Evolutionary conservation across 2,113 vertebrate genomes (phyloP).

Genomic region (Aegithalos caudatus): DNA sequence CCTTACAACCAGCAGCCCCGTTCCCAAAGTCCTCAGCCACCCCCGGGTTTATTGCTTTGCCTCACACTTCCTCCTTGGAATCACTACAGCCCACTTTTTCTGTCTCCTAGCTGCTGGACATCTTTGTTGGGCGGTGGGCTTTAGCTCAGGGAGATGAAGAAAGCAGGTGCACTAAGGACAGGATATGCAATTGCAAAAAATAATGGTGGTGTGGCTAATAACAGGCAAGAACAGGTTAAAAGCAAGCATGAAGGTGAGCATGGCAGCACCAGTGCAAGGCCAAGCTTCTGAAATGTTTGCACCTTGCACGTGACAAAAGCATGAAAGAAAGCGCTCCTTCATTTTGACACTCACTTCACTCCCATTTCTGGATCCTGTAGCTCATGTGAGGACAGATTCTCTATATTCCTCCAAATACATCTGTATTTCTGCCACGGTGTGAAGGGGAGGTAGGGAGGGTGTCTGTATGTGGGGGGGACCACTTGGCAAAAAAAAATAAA

Average conservation of each 20-base stretch:
- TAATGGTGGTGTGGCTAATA: not conserved
- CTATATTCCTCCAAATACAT: not conserved
- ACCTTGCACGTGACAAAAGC: not conserved
- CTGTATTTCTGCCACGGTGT: not conserved
- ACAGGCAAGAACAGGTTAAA: not conserved
- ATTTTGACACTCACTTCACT: not conserved
- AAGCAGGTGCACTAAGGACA: constrained; percentile 26
- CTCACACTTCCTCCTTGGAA: not conserved
- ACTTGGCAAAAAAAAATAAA: not conserved
- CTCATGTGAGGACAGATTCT: not conserved
- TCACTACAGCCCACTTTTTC: not conserved
- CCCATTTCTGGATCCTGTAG: not conserved
- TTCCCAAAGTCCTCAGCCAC: not conserved
- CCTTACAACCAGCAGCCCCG: not conserved
- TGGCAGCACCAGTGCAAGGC: not conserved
- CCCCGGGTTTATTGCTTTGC: not conserved
- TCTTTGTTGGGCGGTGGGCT: not conserved
- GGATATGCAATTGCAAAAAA: not conserved
- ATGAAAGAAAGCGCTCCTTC: not conserved
- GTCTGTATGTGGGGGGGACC: fast-evolving
- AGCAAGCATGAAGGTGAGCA: not conserved
- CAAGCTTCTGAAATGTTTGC: not conserved
- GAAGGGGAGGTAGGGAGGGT: not conserved
- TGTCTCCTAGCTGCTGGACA: not conserved
- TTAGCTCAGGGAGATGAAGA: not conserved